Evolutionary conservation across 2,888 invertebrate species (phyloP).

Genomic region (Hirtodrosophila duncani): DNA sequence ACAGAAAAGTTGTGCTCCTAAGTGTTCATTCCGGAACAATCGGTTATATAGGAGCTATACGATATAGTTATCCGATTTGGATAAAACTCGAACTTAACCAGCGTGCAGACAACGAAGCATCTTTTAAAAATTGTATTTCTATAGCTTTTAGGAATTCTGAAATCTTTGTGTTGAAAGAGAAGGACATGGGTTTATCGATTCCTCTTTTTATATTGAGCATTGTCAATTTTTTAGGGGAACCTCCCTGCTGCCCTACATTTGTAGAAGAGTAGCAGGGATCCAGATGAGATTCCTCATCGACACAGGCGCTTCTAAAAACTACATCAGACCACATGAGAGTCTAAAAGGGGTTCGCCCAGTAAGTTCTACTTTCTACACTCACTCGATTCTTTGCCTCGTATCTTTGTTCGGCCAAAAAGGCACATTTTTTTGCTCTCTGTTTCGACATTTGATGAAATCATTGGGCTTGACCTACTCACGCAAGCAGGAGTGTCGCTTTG

Average conservation of each 20-base stretch:
- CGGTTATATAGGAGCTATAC: no score
- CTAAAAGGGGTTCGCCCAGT: background rate
- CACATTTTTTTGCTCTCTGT: background rate
- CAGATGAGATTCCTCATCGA: conserved; percentile 3
- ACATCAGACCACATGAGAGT: conserved; percentile 2
- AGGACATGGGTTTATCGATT: no score
- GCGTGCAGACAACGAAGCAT: no score
- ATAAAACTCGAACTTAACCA: no score
- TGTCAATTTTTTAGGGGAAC: conserved; percentile 7
- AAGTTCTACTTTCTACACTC: background rate
- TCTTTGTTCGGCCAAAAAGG: background rate
- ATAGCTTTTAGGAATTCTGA: no score
- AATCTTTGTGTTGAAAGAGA: no score
- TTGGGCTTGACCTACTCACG: background rate
- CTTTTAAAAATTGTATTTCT: no score
- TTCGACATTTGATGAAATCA: background rate
- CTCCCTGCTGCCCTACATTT: no score
- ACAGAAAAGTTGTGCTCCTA: no score
- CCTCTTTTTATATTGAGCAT: no score
- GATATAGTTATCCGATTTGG: no score
- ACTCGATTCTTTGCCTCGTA: conserved; percentile 1
- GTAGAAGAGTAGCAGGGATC: conserved; percentile 12
- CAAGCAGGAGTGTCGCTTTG: conserved; percentile 1
- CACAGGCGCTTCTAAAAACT: conserved; percentile 9
- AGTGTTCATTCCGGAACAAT: no score